Evolutionary conservation across 2,797 vertebrate species (phyloP).

Genomic region (Scleropages formosus): DNA sequence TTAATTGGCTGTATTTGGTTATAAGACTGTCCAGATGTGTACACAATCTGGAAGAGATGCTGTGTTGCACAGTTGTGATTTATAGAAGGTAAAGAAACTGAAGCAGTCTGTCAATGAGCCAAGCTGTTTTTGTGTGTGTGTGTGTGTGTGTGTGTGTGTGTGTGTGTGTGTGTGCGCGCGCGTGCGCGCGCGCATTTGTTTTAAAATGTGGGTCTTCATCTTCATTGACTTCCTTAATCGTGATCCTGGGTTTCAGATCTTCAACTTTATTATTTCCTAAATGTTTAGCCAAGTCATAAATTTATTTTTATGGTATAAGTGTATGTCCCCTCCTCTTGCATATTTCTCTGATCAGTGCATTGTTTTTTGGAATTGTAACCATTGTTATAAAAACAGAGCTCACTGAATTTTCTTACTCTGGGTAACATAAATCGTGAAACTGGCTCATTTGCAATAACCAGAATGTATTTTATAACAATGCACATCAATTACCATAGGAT

Average conservation of each 20-base stretch:
- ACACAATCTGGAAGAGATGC: no score
- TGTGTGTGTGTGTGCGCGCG: no score
- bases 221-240: not conserved
- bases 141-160: no score
- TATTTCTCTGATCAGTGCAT: conserved; percentile 11
- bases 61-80: no score
- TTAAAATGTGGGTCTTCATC: not conserved
- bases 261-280: conserved; percentile 1
- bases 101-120: no score
- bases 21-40: no score
- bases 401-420: conserved; percentile 3
- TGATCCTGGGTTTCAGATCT: not conserved
- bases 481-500: conserved; percentile 2
- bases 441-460: conserved; percentile 16
- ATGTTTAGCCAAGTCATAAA: not conserved
- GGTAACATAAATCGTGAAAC: conserved; percentile 1
- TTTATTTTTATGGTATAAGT: conserved; percentile 14
- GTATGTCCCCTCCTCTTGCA: conserved; percentile 11
- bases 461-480: conserved; percentile 19
- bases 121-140: no score
- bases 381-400: not conserved
- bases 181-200: no score
- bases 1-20: no score
- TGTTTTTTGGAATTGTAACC: conserved; percentile 1
- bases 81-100: no score